These are phyloP conservation scores for Cephus runcator DNA, from an alignment of 2,888 invertebrate species.

Conservation along the genomic window DNA sequence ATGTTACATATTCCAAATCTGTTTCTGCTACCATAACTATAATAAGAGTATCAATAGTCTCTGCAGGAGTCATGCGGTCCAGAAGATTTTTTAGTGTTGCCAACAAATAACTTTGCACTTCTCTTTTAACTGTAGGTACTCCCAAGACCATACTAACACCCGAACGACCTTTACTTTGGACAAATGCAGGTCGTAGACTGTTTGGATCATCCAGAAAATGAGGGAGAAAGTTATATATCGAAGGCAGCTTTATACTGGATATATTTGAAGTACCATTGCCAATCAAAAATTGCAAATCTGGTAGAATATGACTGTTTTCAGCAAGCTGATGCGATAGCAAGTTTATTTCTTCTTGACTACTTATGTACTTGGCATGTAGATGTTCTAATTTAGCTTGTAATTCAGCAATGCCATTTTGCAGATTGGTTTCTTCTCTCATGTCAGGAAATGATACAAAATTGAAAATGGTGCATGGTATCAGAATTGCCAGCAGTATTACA, in stretches of 20 bases:
- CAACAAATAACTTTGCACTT: constrained; percentile 87
- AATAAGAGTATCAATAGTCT: constrained; percentile 83
- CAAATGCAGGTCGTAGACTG: constrained; percentile 82
- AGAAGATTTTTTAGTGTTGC: constrained; percentile 87
- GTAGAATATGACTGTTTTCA: constrained; percentile 53
- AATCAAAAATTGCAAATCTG: constrained; percentile 58
- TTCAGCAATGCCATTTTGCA: constrained; percentile 73
- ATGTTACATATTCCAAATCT: constrained; percentile 79
- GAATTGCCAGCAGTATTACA: constrained; percentile 48
- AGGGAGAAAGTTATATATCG: constrained; percentile 87
- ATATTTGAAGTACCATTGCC: constrained; percentile 64
- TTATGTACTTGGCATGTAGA: constrained; percentile 81
- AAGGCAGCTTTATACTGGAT: constrained; percentile 75
- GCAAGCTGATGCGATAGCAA: constrained; percentile 72
- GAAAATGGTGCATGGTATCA: constrained; percentile 55
- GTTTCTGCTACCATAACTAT: constrained; percentile 91
- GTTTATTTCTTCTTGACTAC: constrained; percentile 81
- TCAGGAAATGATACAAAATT: constrained; percentile 55
- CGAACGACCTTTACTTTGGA: constrained; percentile 78
- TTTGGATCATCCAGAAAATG: constrained; percentile 83
- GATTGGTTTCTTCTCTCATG: constrained; percentile 48
- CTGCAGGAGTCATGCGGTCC: constrained; percentile 78
- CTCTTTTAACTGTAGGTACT: constrained; percentile 89
- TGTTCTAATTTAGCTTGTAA: constrained; percentile 82
- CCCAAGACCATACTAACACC: constrained; percentile 88